Evolutionary conservation across 2,888 invertebrate species (phyloP), one percentile per base, ranked within the genome.

Genomic region (Volucella zonaria): DNA sequence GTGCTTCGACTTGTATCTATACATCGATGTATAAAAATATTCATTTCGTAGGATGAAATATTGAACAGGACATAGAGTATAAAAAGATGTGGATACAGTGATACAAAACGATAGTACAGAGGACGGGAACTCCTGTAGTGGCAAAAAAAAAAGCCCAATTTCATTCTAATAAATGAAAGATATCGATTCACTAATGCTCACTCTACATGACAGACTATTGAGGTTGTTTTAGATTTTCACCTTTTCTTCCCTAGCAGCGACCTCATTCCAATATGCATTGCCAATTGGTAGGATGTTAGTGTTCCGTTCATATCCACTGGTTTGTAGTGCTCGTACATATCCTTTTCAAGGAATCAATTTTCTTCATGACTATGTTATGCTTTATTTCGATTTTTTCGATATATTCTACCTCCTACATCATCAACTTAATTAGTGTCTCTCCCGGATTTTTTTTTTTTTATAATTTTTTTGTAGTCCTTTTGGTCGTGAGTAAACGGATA

Each of bases 141-240:
- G 31, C 31, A 10, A 62, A 51, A 73, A 67, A 45, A 66, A 76
- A 62, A 64, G 74, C 80, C 74, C 81, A 70, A 75, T 73, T 82
- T 62, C 56, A 52, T 78, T 82, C 67, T 73, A 61, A 56, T 68
- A 80, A 68, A 66, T 76, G 64, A 59, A 81, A 68, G 80, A 70
- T 76, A 71, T 81, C 70, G 81, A 75, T 71, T 76, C 75, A 59
- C 66, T 66, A 66, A 71, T 76, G 56, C 47, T 62, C 42, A 15
- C 49, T 64, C 45, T 56, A 68, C 73, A 68, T 74, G 68, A 82
- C 58, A 74, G 73, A 42, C 67, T 64, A 78, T 82, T 62, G 78
- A 82, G 73, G 82, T 82, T 68, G 56, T 68, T 82, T 77, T 74
- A 73, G 73, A 58, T 68, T 74, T 74, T 78, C 54, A 62, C 62